Evolutionary conservation across 1,140 invertebrate genomes (phyloP), one percentile per base, ranked within the genome.

Genomic region (Popillia japonica): DNA sequence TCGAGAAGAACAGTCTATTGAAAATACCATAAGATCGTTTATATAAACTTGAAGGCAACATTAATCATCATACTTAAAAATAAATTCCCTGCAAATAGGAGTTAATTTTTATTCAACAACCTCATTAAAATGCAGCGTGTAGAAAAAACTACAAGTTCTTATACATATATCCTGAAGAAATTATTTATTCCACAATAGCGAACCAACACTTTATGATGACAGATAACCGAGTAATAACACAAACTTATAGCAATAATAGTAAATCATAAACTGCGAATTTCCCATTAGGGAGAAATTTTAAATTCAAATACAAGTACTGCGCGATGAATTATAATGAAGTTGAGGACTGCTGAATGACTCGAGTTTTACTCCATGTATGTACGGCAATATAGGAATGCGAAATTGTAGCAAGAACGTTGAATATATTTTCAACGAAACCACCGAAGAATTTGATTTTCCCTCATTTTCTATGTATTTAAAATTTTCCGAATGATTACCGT

Each of bases 191-290:
- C 44, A 2, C 10, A 48, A 48, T 48, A 48, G 44, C n/a, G 6
- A 22, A 68, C 6, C 61, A 27, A 68, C 27, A 20, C 27, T 68
- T 34, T 68, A 27, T 22, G 9, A 68, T 68, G 22, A 10, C 27
- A 34, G 11, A 68, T 68, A 68, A 23, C 22, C 22, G 11, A 10
- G 22, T 68, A 68, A 68, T 23, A 27, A 68, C 22, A 68, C 11
- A 22, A 27, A 17, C 61, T 10, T 68, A 34, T 68, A 34, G 22
- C 61, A 6, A 34, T 22, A 68, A 34, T 11, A 68, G 22, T 68
- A 68, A 68, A 68, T 68, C 61, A 68, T 68, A 68, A 14, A 27
- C 61, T 22, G 61, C 61, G 61, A 68, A 68, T 68, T 68, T 68
- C 61, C 61, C 61, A 68, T 68, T 68, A 68, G 4, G 27, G 61